These are phyloP conservation scores for Pseudomugil gertrudae DNA, from an alignment of 2,797 vertebrate species.

Conservation along the genomic window DNA sequence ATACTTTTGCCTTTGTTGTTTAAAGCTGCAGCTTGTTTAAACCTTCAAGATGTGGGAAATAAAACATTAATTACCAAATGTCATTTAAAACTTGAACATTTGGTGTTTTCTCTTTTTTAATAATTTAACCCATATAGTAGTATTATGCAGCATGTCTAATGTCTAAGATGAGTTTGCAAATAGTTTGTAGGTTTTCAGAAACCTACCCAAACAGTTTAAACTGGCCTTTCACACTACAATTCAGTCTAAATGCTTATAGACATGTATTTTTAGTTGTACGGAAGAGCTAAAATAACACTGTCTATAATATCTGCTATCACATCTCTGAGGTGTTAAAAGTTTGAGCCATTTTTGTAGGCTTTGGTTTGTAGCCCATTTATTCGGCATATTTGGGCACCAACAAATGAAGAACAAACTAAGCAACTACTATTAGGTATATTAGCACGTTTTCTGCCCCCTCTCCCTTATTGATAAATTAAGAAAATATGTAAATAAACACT, in stretches of 20 bases:
- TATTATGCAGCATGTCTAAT: background rate
- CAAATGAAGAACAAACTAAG: slow-evolving; percentile 43
- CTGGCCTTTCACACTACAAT: slow-evolving; percentile 8
- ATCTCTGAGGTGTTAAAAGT: slow-evolving; percentile 46
- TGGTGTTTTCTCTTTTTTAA: slow-evolving; percentile 6
- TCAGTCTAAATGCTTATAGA: slow-evolving; percentile 14
- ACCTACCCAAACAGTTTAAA: slow-evolving; percentile 1
- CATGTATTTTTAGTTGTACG: slow-evolving; percentile 26
- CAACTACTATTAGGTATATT: slow-evolving; percentile 28
- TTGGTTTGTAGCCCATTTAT: slow-evolving; percentile 47
- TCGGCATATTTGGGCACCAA: slow-evolving; percentile 52
- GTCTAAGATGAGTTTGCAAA: background rate
- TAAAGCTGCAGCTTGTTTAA: slow-evolving; percentile 21
- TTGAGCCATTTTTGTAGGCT: slow-evolving; percentile 62
- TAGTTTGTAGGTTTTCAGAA: background rate
- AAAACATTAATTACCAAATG: background rate
- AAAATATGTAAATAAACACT: background rate
- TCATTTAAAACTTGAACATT: background rate
- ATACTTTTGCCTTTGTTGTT: background rate
- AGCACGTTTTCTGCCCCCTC: slow-evolving; percentile 38
- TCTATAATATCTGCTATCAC: slow-evolving; percentile 35
- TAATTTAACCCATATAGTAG: slow-evolving; percentile 2
- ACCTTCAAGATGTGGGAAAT: background rate
- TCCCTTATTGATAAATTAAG: slow-evolving; percentile 3
- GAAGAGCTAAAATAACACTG: slow-evolving; percentile 21